Conservation (phyloP, 1,140 invertebrate genomes). For the Planococcus citri region DNA sequence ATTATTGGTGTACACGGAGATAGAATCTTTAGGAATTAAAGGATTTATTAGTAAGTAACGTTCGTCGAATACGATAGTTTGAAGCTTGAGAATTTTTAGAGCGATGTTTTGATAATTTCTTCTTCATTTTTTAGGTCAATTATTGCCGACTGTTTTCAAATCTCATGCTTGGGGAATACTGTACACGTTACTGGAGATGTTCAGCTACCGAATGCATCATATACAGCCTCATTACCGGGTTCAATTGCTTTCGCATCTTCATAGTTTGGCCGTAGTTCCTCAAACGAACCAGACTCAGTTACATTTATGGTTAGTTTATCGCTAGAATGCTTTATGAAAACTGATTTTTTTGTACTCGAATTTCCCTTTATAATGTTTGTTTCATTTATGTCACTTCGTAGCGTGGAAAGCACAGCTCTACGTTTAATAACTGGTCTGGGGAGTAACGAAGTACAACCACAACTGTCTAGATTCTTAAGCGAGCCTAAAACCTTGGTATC, state of each 20-base stretch:
- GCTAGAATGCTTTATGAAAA: too few species aligned
- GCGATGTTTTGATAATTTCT: background rate
- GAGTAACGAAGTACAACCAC: constrained; percentile 80
- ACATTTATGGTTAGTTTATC: constrained; percentile 60
- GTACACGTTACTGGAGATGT: constrained; percentile 91
- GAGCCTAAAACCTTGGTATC: constrained; percentile 83
- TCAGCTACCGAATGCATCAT: constrained; percentile 89
- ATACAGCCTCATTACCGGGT: constrained; percentile 90
- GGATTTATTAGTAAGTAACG: constrained; percentile 75
- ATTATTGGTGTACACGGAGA: constrained; percentile 88
- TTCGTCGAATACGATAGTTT: too few species aligned
- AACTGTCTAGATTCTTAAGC: constrained; percentile 70
- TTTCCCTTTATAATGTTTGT: background rate
- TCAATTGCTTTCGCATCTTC: constrained; percentile 76
- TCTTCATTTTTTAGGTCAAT: constrained; percentile 48
- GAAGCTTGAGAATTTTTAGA: too few species aligned
- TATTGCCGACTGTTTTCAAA: constrained; percentile 80
- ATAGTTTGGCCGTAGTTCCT: constrained; percentile 73
- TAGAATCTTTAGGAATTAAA: constrained; percentile 92
- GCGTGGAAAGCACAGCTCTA: constrained; percentile 85
- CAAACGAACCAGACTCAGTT: constrained; percentile 91
- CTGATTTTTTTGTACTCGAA: background rate
- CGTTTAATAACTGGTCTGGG: constrained; percentile 58
- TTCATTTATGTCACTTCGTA: constrained; percentile 31
- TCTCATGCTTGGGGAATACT: constrained; percentile 87